These are phyloP conservation scores for Dascillus cervinus DNA, from an alignment of 2,888 invertebrate genomes.

Conservation along the genomic window DNA sequence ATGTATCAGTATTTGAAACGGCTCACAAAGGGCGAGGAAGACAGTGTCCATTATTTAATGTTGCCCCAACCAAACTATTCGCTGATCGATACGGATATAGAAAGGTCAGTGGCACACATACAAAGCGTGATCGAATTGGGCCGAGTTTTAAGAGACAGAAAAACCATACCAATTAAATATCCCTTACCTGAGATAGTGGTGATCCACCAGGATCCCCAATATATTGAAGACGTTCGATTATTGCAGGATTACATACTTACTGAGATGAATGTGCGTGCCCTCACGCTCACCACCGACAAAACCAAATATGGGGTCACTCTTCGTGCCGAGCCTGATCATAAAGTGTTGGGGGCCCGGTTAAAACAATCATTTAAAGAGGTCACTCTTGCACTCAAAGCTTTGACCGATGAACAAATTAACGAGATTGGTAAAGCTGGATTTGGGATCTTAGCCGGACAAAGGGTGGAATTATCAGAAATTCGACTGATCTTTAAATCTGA, in stretches of 20 bases:
- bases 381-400: conserved; percentile 68
- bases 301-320: conserved; percentile 85
- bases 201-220: conserved; percentile 75
- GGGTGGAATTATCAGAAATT: conserved; percentile 68
- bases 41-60: conserved; percentile 89
- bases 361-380: conserved; percentile 88
- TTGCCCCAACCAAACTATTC: conserved; percentile 65
- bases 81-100: conserved; percentile 78
- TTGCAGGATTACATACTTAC: conserved; percentile 81
- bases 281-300: conserved; percentile 84
- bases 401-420: conserved; percentile 73
- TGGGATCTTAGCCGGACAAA: conserved; percentile 67
- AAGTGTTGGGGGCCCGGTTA: conserved; percentile 77
- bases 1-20: conserved; percentile 85
- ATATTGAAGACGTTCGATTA: conserved; percentile 69
- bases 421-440: conserved; percentile 62
- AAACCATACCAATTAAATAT: conserved; percentile 92
- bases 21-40: conserved; percentile 51
- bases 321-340: conserved; percentile 92
- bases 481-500: conserved; percentile 74
- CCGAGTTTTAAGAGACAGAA: conserved; percentile 84
- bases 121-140: conserved; percentile 93
- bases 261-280: conserved; percentile 84
- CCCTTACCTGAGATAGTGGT: conserved; percentile 94
- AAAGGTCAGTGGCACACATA: conserved; percentile 85